Base-by-base conservation (phyloP, 1,140 invertebrate species). In the Heliconius himera region DNA sequence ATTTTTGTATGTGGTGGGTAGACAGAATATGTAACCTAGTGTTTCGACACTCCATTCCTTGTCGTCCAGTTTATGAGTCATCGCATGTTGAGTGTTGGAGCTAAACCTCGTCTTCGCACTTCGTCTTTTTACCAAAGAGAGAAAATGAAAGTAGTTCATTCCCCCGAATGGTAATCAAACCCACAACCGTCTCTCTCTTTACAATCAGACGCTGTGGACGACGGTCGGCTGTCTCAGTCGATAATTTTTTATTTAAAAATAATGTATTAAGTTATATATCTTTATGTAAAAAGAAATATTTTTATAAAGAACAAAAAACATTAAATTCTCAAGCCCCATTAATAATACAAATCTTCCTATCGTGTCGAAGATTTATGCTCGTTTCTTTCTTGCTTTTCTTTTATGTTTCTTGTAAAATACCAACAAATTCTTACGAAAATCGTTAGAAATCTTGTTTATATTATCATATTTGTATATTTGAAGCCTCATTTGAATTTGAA, bases 321-420 rank as follows among this genome's bases (percentile, higher is more conserved):
- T 60, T 60, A 22, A 60, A 60, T 22, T 22, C n/a, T 22, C 54
- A 60, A 60, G 54, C n/a, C 54, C 20, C 54, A 60, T 60, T 60
- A 60, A 60, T 60, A 60, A 60, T 60, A 60, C n/a, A 60, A 60
- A 60, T 60, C 54, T 60, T 60, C 9, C 54, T 22, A 60, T 60
- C 22, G 60, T 16, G 26, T 66, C 9, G 11, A 66, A 66, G 60
- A 66, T 66, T 66, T 66, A 66, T 29, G 29, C 3, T 66, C 60
- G 60, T n/a, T 66, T 66, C 11, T 66, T 66, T 29, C 22, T 66
- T 66, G 26, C 1, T 66, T 22, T 66, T 66, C 22, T 26, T 66
- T 66, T 66, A 26, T 22, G n/a, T 26, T 29, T 29, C 60, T 66
- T 66, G 26, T 29, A 66, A 26, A 26, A 26, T 66, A 5, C 8